These are phyloP conservation scores for Danaus plexippus DNA, from an alignment of 1,140 invertebrate genomes.

Conservation along the genomic window DNA sequence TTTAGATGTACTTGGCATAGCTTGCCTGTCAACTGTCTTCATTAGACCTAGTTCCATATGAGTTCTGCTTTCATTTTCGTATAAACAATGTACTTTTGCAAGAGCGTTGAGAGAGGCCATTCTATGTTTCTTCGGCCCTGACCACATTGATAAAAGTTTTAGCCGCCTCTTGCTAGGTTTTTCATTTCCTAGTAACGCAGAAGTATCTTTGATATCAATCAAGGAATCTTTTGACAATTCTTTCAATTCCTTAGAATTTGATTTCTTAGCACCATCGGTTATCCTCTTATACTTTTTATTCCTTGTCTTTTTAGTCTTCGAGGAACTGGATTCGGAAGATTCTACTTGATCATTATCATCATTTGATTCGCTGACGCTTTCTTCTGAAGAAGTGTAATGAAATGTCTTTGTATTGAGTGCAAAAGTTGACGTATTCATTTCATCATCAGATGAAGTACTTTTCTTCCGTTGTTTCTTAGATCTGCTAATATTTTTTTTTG, in stretches of 20 bases:
- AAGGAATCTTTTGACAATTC: slow-evolving; percentile 64
- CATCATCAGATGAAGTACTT: slow-evolving; percentile 48
- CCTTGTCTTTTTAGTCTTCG: slow-evolving; percentile 49
- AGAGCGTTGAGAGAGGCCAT: slow-evolving; percentile 91
- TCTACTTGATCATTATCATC: slow-evolving; percentile 61
- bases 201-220: slow-evolving; percentile 57
- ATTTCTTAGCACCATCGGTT: slow-evolving; percentile 48
- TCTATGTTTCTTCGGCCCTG: slow-evolving; percentile 83
- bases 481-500: slow-evolving; percentile 40
- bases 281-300: slow-evolving; percentile 61
- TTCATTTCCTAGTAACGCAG: slow-evolving; percentile 45
- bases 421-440: slow-evolving; percentile 58
- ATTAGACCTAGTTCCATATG: slow-evolving; percentile 75
- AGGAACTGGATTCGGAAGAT: slow-evolving; percentile 50
- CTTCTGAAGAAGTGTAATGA: slow-evolving; percentile 57
- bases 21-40: slow-evolving; percentile 59
- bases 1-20: slow-evolving; percentile 53
- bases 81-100: slow-evolving; percentile 93
- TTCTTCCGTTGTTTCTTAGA: slow-evolving; percentile 48
- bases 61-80: slow-evolving; percentile 88
- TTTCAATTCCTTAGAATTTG: slow-evolving; percentile 59
- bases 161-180: slow-evolving; percentile 61
- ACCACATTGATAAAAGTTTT: slow-evolving; percentile 68
- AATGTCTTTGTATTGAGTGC: slow-evolving; percentile 50
- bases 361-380: slow-evolving; percentile 60